Conservation (phyloP, 2,113 vertebrate species). For the Bujurquina vittata region DNA sequence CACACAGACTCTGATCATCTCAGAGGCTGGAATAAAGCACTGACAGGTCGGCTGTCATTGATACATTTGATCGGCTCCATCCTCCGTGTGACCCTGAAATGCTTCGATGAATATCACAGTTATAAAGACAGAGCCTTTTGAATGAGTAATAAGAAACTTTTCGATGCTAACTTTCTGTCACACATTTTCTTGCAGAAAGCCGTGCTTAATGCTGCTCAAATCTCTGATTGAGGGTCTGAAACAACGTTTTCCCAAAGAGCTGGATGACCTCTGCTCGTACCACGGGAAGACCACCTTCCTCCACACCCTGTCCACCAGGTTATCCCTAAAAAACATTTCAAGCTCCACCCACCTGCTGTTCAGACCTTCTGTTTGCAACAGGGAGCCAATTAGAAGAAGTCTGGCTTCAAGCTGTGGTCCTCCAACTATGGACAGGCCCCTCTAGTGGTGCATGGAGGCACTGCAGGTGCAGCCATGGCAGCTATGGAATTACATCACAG, state of each 20-base stretch:
- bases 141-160: background rate
- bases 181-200: slow-evolving; percentile 42
- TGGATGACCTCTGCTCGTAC: slow-evolving; percentile 69
- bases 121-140: background rate
- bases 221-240: slow-evolving; percentile 69
- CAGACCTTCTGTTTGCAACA: background rate
- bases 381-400: background rate
- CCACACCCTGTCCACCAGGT: slow-evolving; percentile 64
- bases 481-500: background rate
- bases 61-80: background rate
- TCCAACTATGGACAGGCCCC: background rate
- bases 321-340: background rate
- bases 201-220: slow-evolving; percentile 69
- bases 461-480: background rate
- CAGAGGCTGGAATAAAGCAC: background rate
- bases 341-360: background rate
- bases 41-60: background rate
- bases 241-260: slow-evolving; percentile 58
- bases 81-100: background rate
- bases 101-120: background rate
- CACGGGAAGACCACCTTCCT: slow-evolving; percentile 77
- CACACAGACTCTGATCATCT: background rate
- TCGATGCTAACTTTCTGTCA: background rate
- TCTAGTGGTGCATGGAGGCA: background rate
- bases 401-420: background rate